These are phyloP conservation scores for Synergus itoensis DNA, from an alignment of 2,888 invertebrate genomes.

Conservation along the genomic window DNA sequence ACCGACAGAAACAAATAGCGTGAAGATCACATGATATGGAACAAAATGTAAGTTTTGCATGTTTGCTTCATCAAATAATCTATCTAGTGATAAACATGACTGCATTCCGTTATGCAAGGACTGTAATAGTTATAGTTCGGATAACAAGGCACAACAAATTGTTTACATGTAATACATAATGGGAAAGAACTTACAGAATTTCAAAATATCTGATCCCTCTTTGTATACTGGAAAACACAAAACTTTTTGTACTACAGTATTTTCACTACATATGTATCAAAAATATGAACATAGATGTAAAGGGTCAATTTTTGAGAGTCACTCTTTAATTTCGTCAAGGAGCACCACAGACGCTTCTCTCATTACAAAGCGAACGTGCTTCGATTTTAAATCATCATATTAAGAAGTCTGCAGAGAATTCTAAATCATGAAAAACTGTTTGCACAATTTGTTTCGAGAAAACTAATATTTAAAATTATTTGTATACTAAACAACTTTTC, in stretches of 20 bases:
- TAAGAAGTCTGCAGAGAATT: slow-evolving; percentile 18
- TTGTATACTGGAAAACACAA: slow-evolving; percentile 37
- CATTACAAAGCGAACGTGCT: slow-evolving; percentile 2
- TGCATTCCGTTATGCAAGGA: slow-evolving; percentile 15
- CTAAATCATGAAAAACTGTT: not conserved
- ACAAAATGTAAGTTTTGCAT: slow-evolving; percentile 3
- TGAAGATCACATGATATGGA: not conserved
- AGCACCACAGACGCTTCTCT: not conserved
- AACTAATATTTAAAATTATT: not conserved
- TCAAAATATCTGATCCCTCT: slow-evolving; percentile 35
- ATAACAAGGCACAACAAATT: not conserved
- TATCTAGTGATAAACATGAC: not conserved
- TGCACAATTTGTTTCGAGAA: not conserved
- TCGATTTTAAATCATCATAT: slow-evolving; percentile 29
- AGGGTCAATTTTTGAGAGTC: slow-evolving; percentile 7
- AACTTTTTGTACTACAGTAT: slow-evolving; percentile 5
- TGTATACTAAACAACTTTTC: not conserved
- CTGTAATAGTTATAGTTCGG: not conserved
- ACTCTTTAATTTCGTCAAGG: not conserved
- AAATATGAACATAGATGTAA: not conserved
- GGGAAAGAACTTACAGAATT: slow-evolving; percentile 22
- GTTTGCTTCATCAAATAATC: not conserved
- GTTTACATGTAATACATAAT: not conserved
- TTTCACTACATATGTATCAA: not conserved
- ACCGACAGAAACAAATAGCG: not conserved